Conservation (phyloP, 2,888 invertebrate species). For the Hemicrepidius hirtus region DNA sequence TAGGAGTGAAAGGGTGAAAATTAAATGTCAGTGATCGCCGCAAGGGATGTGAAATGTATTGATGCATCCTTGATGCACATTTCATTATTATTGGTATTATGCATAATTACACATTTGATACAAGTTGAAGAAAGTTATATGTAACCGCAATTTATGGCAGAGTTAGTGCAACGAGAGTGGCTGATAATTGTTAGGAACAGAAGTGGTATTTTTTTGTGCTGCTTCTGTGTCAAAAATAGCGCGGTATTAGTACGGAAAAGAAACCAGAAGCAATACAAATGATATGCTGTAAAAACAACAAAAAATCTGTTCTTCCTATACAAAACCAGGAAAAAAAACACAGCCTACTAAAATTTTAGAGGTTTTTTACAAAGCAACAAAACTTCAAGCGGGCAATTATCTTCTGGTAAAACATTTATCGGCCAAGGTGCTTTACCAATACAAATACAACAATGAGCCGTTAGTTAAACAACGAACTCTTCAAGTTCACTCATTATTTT, state of each 20-base stretch:
- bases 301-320: too few relatives aligned
- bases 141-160: too few relatives aligned
- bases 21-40: conserved; percentile 12
- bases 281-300: too few relatives aligned
- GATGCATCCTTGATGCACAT: neutral
- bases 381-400: conserved; percentile 9
- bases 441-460: conserved; percentile 8
- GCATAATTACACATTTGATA: too few relatives aligned
- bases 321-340: neutral
- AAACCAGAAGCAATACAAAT: too few relatives aligned
- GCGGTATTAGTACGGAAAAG: too few relatives aligned
- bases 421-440: conserved; percentile 18
- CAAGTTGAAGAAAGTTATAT: too few relatives aligned
- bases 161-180: too few relatives aligned
- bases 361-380: conserved; percentile 7
- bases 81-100: neutral
- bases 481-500: conserved; percentile 23
- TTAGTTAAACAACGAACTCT: conserved; percentile 15
- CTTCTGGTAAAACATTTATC: conserved; percentile 19
- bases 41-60: neutral
- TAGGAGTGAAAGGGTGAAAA: conserved; percentile 26
- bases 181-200: too few relatives aligned
- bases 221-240: too few relatives aligned
- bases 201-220: too few relatives aligned
- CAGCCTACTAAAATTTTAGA: conserved; percentile 1